phyloP scores from a whole-genome alignment of 2,797 vertebrate species.

The Sebastes diaconus region DNA sequence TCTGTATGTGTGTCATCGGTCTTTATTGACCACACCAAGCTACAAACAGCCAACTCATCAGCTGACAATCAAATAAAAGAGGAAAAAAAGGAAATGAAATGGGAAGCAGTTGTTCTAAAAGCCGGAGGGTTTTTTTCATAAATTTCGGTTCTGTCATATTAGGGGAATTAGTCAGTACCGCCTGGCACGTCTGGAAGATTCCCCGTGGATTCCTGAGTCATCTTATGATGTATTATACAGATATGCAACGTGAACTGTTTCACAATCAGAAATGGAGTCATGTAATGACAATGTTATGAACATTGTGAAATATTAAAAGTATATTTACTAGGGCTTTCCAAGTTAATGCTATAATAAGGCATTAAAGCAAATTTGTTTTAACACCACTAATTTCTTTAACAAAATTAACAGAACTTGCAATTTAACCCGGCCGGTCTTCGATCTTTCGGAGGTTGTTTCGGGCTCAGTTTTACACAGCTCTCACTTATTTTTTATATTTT shows the following conservation, averaged over 20 bases:
- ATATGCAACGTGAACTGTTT: neutral
- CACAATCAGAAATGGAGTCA: neutral
- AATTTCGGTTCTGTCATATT: neutral
- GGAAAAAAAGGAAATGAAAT: neutral
- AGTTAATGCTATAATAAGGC: too few species aligned
- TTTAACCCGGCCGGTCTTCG: too few species aligned
- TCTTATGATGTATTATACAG: neutral
- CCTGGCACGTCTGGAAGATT: neutral
- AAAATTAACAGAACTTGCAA: too few species aligned
- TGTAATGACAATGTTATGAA: neutral
- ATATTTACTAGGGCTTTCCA: neutral
- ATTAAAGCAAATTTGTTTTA: too few species aligned
- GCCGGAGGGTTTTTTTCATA: neutral
- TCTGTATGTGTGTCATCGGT: neutral
- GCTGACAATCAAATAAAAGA: neutral
- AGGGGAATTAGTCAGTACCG: conserved; percentile 1
- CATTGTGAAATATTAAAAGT: neutral
- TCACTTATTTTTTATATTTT: too few species aligned
- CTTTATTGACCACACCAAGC: conserved; percentile 25
- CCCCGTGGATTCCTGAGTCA: conserved; percentile 8
- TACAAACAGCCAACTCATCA: conserved; percentile 34
- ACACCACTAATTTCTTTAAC: too few species aligned
- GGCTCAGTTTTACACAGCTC: neutral
- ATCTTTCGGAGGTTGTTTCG: too few species aligned
- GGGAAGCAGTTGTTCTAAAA: conserved; percentile 17